Evolutionary conservation across 2,113 vertebrate genomes (phyloP).

Genomic region (Stomatorhinus ivindoensis): DNA sequence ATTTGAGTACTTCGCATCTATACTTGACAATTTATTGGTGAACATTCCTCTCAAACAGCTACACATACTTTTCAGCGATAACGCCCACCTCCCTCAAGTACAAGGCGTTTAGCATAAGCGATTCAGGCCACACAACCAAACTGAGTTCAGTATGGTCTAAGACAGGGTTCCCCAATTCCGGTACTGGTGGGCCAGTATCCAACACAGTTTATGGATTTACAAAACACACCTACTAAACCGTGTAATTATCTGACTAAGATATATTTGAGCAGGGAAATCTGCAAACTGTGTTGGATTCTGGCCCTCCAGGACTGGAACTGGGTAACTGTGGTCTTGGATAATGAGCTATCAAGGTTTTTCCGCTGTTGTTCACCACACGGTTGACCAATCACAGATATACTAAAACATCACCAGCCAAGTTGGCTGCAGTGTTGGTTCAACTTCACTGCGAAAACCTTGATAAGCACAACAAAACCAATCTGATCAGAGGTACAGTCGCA

Average conservation of each 20-base stretch:
- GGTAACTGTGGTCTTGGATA: neutral
- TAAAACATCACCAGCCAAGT: neutral
- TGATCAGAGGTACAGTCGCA: slow-evolving; percentile 43
- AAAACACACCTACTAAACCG: neutral
- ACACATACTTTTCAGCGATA: neutral
- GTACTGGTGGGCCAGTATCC: neutral
- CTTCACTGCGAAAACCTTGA: slow-evolving; percentile 49
- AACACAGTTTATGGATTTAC: neutral
- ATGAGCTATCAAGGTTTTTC: slow-evolving; percentile 58
- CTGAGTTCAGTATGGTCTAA: slow-evolving; percentile 32
- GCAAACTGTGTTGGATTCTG: neutral
- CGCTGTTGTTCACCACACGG: neutral
- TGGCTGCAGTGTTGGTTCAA: neutral
- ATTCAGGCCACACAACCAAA: slow-evolving; percentile 36
- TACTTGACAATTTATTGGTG: neutral
- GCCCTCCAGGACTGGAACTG: neutral
- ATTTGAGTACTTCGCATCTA: neutral
- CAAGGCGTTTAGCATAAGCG: slow-evolving; percentile 30
- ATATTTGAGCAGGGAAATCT: neutral
- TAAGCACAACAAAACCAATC: slow-evolving; percentile 53
- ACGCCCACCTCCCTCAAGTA: slow-evolving; percentile 8
- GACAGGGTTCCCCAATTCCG: neutral
- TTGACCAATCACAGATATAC: neutral
- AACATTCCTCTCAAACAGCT: neutral
- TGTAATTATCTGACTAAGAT: neutral